Conservation (phyloP, 2,888 invertebrate genomes). For the Empis livida region DNA sequence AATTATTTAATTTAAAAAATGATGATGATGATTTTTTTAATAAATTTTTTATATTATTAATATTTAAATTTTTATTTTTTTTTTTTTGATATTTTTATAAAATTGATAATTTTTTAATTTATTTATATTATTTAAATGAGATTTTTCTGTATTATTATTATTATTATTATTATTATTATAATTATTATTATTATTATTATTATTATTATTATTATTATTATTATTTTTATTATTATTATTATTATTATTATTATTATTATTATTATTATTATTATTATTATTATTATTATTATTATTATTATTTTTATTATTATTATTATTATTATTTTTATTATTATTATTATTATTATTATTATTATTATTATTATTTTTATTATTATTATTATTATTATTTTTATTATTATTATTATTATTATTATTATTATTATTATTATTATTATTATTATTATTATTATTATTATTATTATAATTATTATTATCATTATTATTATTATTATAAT, state of each 20-base stretch:
- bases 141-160: no score
- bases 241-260: conserved; percentile 5
- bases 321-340: conserved; percentile 3
- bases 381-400: not conserved
- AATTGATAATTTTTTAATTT: no score
- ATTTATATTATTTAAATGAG: not conserved
- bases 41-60: not conserved
- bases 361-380: conserved; percentile 2
- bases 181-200: conserved; percentile 2
- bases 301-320: conserved; percentile 4
- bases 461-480: conserved; percentile 3
- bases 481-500: conserved; percentile 5
- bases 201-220: conserved; percentile 5
- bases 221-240: conserved; percentile 7
- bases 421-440: conserved; percentile 5
- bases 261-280: conserved; percentile 2
- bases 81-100: no score
- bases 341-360: conserved; percentile 2
- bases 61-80: no score
- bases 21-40: no score
- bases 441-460: conserved; percentile 6
- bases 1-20: no score
- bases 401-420: not conserved
- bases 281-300: conserved; percentile 3
- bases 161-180: conserved; percentile 9